These are phyloP conservation scores for Phenganax stokvisi DNA, from an alignment of 92 coral and sea anemone species.

Conservation along the genomic window DNA sequence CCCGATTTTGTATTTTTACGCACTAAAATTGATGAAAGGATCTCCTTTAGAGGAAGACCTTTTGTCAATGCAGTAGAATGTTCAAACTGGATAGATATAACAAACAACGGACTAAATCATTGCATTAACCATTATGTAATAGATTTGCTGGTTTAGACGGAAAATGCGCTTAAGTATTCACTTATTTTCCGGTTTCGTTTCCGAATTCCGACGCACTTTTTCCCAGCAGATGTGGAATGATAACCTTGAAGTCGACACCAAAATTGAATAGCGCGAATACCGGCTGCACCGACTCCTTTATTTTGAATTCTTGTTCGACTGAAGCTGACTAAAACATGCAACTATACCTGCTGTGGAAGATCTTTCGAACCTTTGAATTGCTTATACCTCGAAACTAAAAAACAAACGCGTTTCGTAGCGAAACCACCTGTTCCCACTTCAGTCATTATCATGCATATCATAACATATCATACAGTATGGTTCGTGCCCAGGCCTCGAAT, in stretches of 20 bases:
- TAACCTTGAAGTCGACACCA: constrained; percentile 10
- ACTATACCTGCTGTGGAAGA: not conserved
- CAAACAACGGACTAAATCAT: too few relatives aligned
- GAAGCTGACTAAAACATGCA: not conserved
- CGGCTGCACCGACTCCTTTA: not conserved
- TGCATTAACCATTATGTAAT: not conserved
- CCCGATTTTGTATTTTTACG: too few relatives aligned
- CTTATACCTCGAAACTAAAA: constrained; percentile 2
- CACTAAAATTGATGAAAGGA: too few relatives aligned
- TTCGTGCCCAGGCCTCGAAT: constrained; percentile 16
- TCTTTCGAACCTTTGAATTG: constrained; percentile 12
- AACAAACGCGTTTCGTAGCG: not conserved
- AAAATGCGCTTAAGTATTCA: not conserved
- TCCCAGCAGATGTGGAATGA: not conserved
- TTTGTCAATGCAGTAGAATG: too few relatives aligned
- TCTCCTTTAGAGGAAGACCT: too few relatives aligned
- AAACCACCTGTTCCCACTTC: constrained; percentile 33
- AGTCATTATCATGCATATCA: constrained; percentile 24
- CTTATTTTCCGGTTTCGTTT: constrained; percentile 8
- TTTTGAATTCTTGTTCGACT: not conserved
- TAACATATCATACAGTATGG: not conserved
- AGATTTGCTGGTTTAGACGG: not conserved
- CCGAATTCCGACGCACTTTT: constrained; percentile 12
- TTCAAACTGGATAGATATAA: too few relatives aligned
- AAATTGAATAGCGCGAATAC: not conserved